phyloP scores from a whole-genome alignment of 1,140 invertebrate genomes.

The Procambarus clarkii region DNA sequence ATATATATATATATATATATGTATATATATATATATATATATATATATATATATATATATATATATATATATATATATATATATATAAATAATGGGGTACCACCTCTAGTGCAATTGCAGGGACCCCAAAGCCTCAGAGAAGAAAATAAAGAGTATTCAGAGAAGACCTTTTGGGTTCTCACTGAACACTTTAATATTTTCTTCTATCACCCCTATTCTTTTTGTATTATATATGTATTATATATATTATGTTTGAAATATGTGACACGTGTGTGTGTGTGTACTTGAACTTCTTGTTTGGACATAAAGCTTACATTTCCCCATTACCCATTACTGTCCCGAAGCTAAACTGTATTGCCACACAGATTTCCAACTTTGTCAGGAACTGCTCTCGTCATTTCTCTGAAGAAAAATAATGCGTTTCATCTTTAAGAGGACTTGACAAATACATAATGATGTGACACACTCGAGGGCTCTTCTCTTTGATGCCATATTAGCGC shows the following conservation, averaged over 20 bases:
- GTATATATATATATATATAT: neutral
- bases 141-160: no score
- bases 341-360: neutral
- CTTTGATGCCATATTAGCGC: conserved; percentile 52
- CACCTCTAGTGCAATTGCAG: no score
- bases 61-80: neutral
- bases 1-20: conserved; percentile 34
- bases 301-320: neutral
- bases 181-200: no score
- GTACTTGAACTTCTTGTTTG: neutral
- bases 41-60: neutral
- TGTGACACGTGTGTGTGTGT: neutral
- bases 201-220: no score
- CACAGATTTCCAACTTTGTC: neutral
- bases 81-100: no score
- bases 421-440: conserved; percentile 61
- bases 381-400: neutral
- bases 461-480: conserved; percentile 24
- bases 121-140: no score
- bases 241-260: neutral
- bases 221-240: no score
- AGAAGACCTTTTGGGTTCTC: no score
- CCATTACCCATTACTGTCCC: neutral
- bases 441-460: conserved; percentile 50
- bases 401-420: conserved; percentile 9